Conservation (phyloP, 2,113 vertebrate genomes). For the Callospermophilus lateralis region DNA sequence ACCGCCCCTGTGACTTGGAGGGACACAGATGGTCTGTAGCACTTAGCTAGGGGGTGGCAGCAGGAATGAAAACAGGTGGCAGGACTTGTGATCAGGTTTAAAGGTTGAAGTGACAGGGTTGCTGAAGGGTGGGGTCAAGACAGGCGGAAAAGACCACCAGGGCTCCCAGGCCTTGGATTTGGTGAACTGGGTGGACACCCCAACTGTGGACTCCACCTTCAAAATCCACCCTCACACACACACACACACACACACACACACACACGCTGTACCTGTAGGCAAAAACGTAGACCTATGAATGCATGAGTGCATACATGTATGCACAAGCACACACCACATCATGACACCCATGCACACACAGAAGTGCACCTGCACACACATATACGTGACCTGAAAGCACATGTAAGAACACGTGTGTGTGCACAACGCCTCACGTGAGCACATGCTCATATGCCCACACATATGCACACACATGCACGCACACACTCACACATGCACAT, state of each 20-base stretch:
- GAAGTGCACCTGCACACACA: neutral
- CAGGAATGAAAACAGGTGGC: neutral
- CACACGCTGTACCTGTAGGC: too few relatives aligned
- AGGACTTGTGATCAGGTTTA: neutral
- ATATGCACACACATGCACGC: too few relatives aligned
- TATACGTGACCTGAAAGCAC: rapidly evolving
- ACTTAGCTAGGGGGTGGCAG: too few relatives aligned
- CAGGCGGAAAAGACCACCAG: neutral
- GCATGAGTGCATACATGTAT: neutral
- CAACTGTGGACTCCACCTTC: neutral
- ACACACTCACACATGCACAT: neutral
- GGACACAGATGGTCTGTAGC: too few relatives aligned
- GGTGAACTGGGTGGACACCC: neutral
- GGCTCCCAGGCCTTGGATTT: neutral
- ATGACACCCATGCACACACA: rapidly evolving
- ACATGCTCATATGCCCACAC: too few relatives aligned
- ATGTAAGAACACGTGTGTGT: neutral
- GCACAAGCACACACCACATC: too few relatives aligned
- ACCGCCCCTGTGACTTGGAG: neutral
- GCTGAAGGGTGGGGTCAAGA: neutral
- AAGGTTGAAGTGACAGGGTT: neutral
- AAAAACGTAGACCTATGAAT: neutral
- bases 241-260: too few relatives aligned
- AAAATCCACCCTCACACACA: neutral
- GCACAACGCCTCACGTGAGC: neutral